phyloP scores from a whole-genome alignment of 2,113 vertebrate species.

The Aptenodytes forsteri region DNA sequence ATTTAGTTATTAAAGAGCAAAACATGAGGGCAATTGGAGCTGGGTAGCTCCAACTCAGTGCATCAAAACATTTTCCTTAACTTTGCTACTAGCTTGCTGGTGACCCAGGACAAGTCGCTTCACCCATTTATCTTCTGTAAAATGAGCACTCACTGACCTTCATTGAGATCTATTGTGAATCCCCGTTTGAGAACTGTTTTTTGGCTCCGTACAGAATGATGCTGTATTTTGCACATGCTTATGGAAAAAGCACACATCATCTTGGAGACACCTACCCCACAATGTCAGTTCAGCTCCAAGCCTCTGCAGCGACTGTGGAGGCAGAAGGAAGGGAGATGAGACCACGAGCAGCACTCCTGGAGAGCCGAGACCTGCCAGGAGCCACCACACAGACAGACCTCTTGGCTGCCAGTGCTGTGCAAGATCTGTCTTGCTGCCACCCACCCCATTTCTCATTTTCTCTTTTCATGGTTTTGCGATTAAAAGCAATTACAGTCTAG shows the following conservation, averaged over 20 bases:
- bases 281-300: not conserved
- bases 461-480: not conserved
- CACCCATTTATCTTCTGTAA: not conserved
- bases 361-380: not conserved
- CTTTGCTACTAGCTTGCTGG: not conserved
- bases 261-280: not conserved
- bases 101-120: not conserved
- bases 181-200: accelerated
- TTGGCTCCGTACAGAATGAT: accelerated
- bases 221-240: accelerated
- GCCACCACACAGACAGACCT: not conserved
- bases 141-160: accelerated
- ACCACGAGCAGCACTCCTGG: not conserved
- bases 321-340: not conserved
- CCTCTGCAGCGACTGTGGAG: not conserved
- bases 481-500: not conserved
- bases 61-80: not conserved
- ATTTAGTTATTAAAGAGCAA: not conserved
- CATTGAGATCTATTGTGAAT: accelerated
- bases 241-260: not conserved
- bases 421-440: not conserved
- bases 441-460: not conserved
- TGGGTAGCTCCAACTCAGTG: not conserved
- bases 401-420: accelerated
- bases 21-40: not conserved